Evolutionary conservation across 1,140 invertebrate species (phyloP).

Genomic region (Brachystomella parvula): DNA sequence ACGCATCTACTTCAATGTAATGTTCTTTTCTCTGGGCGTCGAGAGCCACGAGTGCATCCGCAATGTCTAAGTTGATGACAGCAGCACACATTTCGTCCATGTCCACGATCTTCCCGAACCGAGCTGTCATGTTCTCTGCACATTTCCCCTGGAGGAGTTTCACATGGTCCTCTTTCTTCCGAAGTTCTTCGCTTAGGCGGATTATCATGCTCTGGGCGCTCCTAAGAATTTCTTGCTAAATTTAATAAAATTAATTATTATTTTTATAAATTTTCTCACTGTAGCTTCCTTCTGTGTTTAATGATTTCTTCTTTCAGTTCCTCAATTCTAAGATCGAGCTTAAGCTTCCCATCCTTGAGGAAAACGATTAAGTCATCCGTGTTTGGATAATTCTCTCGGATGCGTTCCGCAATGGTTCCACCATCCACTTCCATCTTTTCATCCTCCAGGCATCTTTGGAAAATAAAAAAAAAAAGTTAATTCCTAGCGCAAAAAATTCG

Average conservation of each 20-base stretch:
- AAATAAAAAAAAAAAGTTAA: slow-evolving; percentile 4
- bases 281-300: slow-evolving; percentile 17
- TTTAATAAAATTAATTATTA: slow-evolving; percentile 1
- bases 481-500: background rate
- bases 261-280: slow-evolving; percentile 3
- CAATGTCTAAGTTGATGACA: slow-evolving; percentile 32
- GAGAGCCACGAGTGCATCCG: slow-evolving; percentile 18
- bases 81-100: slow-evolving; percentile 29
- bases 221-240: slow-evolving; percentile 17
- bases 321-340: slow-evolving; percentile 18
- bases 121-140: slow-evolving; percentile 24
- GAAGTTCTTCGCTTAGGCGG: slow-evolving; percentile 26
- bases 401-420: slow-evolving; percentile 11
- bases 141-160: slow-evolving; percentile 10
- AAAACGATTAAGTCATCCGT: slow-evolving; percentile 22
- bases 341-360: slow-evolving; percentile 19
- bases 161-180: slow-evolving; percentile 24
- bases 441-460: slow-evolving; percentile 28
- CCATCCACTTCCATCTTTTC: slow-evolving; percentile 14
- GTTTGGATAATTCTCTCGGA: slow-evolving; percentile 14
- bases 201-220: slow-evolving; percentile 23
- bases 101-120: slow-evolving; percentile 30
- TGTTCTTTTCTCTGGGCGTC: slow-evolving; percentile 22
- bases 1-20: slow-evolving; percentile 15
- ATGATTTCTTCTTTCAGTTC: slow-evolving; percentile 24